phyloP scores from a whole-genome alignment of 2,113 vertebrate species.

The Uropsilus gracilis region DNA sequence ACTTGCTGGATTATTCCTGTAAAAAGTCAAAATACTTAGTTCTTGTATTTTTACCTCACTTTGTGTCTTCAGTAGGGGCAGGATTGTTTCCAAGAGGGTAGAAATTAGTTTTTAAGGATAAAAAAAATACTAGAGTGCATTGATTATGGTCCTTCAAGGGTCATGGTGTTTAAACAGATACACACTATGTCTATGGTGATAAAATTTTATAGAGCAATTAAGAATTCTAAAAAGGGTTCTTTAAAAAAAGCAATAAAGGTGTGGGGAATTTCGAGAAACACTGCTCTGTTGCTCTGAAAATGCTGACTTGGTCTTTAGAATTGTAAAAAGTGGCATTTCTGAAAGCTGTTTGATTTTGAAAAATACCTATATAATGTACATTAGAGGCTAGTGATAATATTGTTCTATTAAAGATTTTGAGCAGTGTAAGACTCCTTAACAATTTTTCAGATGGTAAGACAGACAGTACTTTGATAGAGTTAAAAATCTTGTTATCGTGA shows the following conservation, averaged over 20 bases:
- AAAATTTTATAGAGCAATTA: constrained; percentile 26
- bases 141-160: background rate
- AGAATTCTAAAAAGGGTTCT: background rate
- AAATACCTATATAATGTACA: background rate
- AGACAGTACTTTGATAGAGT: background rate
- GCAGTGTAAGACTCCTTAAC: background rate
- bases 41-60: background rate
- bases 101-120: background rate
- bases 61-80: background rate
- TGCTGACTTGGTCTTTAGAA: constrained; percentile 22
- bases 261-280: background rate
- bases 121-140: no score
- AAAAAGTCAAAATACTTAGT: constrained; percentile 36
- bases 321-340: background rate
- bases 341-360: constrained; percentile 26
- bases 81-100: background rate
- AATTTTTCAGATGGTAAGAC: background rate
- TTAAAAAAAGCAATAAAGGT: background rate
- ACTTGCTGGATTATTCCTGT: background rate
- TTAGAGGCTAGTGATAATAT: background rate
- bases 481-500: background rate
- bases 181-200: background rate
- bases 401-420: constrained; percentile 2
- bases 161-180: background rate
- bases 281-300: background rate